These are phyloP conservation scores for Scopus umbretta DNA, from an alignment of 2,113 vertebrate species.

Conservation along the genomic window DNA sequence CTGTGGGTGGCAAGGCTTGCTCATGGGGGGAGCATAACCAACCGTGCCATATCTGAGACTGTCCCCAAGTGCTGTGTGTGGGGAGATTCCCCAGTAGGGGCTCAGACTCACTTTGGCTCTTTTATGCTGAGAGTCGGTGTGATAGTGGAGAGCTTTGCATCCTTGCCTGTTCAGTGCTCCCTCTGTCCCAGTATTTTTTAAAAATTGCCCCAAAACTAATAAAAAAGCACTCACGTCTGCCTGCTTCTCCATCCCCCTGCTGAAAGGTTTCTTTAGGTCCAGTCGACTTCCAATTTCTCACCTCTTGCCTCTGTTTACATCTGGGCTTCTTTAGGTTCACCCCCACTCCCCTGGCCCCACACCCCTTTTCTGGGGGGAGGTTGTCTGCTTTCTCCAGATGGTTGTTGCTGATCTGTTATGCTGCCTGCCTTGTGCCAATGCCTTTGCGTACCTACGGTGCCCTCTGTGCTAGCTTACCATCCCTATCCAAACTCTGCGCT, in stretches of 20 bases:
- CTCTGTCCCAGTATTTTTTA: background rate
- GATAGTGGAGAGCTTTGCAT: background rate
- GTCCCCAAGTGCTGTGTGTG: background rate
- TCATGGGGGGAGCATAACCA: background rate
- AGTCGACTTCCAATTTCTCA: background rate
- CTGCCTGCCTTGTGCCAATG: background rate
- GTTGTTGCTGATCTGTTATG: background rate
- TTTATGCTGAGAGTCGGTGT: background rate
- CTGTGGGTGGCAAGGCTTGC: background rate
- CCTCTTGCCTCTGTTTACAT: background rate
- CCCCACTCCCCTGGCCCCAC: too few species aligned
- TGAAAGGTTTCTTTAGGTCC: background rate
- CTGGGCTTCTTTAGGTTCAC: background rate
- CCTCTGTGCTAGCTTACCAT: background rate
- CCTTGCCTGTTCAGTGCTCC: background rate
- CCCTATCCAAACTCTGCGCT: background rate
- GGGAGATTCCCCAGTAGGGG: background rate
- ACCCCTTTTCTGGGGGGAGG: fast-evolving
- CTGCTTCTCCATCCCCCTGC: background rate
- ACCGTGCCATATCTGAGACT: fast-evolving
- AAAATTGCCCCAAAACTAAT: background rate
- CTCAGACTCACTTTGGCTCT: background rate
- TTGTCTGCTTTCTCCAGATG: background rate
- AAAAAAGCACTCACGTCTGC: background rate
- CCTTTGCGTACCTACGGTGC: fast-evolving